Percentiles rank a stretch among this genome's conserved stretches.
These are phyloP conservation scores for Synanthedon andrenaeformis DNA, from an alignment of 2,888 invertebrate genomes.

Conservation along the genomic window DNA sequence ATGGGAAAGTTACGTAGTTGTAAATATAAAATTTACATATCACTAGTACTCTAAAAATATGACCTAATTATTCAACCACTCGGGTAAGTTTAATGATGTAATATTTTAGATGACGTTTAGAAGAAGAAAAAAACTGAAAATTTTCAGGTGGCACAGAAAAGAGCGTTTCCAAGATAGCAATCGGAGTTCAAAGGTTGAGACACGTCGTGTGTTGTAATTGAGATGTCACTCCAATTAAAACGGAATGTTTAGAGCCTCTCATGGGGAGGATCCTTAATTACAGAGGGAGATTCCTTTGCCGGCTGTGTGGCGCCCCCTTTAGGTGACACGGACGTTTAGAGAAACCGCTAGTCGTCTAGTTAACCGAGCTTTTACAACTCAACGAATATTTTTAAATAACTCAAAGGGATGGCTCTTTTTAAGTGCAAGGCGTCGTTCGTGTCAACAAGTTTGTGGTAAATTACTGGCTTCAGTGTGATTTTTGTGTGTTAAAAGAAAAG, in stretches of 20 bases:
- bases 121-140: not conserved
- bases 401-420: slow-evolving; percentile 16
- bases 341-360: slow-evolving; percentile 23
- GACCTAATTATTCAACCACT: no score
- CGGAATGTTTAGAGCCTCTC: slow-evolving; percentile 40
- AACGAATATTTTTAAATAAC: slow-evolving; percentile 25
- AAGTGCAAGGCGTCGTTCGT: slow-evolving; percentile 1
- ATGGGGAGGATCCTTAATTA: slow-evolving; percentile 40
- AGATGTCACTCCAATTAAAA: slow-evolving; percentile 61
- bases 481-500: slow-evolving; percentile 32
- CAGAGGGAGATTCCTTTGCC: slow-evolving; percentile 30
- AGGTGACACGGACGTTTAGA: slow-evolving; percentile 22
- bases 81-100: slow-evolving; percentile 1
- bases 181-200: slow-evolving; percentile 48
- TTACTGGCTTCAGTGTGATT: slow-evolving; percentile 11
- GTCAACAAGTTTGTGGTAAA: not conserved
- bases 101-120: slow-evolving; percentile 2
- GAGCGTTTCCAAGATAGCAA: slow-evolving; percentile 39
- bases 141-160: slow-evolving; percentile 11
- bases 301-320: slow-evolving; percentile 7
- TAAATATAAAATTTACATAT: no score
- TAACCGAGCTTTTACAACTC: slow-evolving; percentile 20
- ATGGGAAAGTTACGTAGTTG: no score
- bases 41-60: no score
- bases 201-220: slow-evolving; percentile 49